These are phyloP conservation scores for Polypterus senegalus DNA, from an alignment of 2,113 vertebrate species.

Conservation along the genomic window DNA sequence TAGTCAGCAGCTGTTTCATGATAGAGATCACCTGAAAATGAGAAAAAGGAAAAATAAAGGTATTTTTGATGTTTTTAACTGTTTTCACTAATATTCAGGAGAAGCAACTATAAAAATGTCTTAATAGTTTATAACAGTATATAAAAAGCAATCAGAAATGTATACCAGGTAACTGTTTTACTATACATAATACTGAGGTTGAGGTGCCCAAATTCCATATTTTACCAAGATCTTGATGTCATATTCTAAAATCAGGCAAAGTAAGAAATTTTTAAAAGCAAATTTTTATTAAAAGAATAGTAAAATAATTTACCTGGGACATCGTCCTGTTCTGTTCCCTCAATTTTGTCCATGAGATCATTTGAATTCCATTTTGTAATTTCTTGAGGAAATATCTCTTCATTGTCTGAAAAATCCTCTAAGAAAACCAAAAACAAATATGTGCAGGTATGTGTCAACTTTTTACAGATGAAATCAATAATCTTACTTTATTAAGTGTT, in stretches of 20 bases:
- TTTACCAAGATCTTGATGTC: too few relatives aligned
- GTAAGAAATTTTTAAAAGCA: too few relatives aligned
- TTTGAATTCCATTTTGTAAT: constrained; percentile 90
- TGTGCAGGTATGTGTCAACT: too few relatives aligned
- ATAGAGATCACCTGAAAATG: constrained; percentile 53
- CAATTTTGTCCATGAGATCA: constrained; percentile 90
- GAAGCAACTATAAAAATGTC: not conserved
- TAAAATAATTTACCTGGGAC: constrained; percentile 44
- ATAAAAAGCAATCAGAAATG: too few relatives aligned
- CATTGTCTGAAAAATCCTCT: constrained; percentile 80
- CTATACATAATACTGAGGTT: too few relatives aligned
- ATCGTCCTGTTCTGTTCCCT: constrained; percentile 64
- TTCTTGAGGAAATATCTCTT: constrained; percentile 78
- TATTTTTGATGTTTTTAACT: constrained; percentile 6
- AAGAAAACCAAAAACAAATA: constrained; percentile 19
- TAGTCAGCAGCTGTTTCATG: constrained; percentile 61
- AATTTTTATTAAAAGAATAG: not conserved
- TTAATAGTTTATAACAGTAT: not conserved
- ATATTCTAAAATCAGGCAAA: too few relatives aligned
- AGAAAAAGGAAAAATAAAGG: constrained; percentile 3
- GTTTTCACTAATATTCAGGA: constrained; percentile 10
- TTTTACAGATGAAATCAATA: too few relatives aligned
- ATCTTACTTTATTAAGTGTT: too few relatives aligned
- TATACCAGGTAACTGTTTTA: too few relatives aligned
- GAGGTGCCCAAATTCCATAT: too few relatives aligned